Evolutionary conservation across 2,888 invertebrate species (phyloP).

Genomic region (Zelleria hepariella): DNA sequence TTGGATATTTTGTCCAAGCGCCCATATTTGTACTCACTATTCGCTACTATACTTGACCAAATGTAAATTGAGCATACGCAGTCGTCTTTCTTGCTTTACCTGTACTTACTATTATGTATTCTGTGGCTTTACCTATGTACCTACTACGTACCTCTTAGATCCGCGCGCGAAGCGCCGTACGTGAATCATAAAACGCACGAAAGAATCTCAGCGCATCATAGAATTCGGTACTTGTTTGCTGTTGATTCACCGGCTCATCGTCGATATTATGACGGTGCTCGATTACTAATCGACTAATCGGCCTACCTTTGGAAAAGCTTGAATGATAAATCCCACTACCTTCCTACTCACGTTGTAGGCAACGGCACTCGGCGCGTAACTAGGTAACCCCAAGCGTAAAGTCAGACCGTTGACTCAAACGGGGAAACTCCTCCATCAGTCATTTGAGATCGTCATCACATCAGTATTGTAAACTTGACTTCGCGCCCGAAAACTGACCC

Average conservation of each 20-base stretch:
- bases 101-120: no score
- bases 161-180: neutral
- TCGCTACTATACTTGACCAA: no score
- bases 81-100: no score
- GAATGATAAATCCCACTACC: neutral
- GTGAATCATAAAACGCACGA: slow-evolving; percentile 1
- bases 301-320: neutral
- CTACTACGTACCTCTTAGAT: no score
- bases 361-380: neutral
- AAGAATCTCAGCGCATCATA: neutral
- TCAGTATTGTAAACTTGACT: no score
- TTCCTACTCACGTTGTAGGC: neutral
- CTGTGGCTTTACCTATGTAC: no score
- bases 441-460: neutral
- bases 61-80: no score
- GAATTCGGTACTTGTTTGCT: neutral
- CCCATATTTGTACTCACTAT: no score
- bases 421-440: neutral
- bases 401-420: neutral
- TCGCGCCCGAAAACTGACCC: no score
- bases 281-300: neutral
- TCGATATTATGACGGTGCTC: neutral
- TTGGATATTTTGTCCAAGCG: no score
- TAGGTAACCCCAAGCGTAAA: neutral
- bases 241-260: neutral